phyloP scores from a whole-genome alignment of 2,797 vertebrate species.

The Sphenopsis melanotis region DNA sequence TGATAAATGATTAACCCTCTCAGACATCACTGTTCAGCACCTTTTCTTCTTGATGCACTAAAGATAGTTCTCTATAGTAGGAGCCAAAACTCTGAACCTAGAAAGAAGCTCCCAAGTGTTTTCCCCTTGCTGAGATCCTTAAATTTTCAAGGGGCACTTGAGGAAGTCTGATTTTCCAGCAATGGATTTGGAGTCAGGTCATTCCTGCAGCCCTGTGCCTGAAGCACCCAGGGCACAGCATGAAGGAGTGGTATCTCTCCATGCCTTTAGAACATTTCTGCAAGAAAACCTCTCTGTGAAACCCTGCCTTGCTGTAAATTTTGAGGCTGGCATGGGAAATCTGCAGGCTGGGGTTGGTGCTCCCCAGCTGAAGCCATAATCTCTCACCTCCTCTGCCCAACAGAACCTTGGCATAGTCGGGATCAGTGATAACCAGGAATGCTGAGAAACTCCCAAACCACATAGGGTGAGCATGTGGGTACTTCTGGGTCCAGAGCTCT shows the following conservation, averaged over 20 bases:
- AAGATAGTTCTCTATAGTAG: background rate
- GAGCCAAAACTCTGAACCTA: background rate
- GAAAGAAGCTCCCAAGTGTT: background rate
- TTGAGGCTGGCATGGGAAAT: background rate
- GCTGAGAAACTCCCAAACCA: slow-evolving; percentile 78
- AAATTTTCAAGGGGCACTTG: background rate
- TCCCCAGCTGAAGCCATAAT: background rate
- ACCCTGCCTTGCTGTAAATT: background rate
- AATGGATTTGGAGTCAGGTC: background rate
- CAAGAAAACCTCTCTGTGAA: background rate
- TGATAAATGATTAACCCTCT: slow-evolving; percentile 8
- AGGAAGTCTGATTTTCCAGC: background rate
- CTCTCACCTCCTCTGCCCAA: slow-evolving; percentile 77
- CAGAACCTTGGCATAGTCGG: slow-evolving; percentile 80
- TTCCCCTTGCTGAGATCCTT: background rate
- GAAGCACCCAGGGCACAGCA: background rate
- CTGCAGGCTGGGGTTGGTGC: background rate
- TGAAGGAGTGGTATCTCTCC: background rate
- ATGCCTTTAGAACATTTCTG: background rate
- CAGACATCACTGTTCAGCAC: background rate
- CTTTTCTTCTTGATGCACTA: background rate
- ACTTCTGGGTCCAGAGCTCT: slow-evolving; percentile 63
- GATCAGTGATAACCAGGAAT: slow-evolving; percentile 71
- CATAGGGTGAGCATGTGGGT: slow-evolving; percentile 68
- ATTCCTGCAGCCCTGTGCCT: background rate